Evolutionary conservation across 1,140 invertebrate species (phyloP).

Genomic region (Chlorops oryzae): DNA sequence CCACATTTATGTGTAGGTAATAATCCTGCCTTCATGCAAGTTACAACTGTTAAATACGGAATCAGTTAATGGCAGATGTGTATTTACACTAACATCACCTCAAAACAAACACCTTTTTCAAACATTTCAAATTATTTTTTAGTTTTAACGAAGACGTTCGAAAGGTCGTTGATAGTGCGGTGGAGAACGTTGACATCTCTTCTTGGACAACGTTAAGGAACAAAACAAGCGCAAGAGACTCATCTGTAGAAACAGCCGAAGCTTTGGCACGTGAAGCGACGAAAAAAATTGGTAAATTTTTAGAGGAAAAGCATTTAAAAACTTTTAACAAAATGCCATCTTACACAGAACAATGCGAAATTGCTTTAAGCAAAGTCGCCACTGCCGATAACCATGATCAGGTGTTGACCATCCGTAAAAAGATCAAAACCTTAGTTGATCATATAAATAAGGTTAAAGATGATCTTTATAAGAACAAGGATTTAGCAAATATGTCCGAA

Average conservation of each 20-base stretch:
- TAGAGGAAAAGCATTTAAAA: conserved; percentile 2
- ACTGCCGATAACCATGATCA: conserved; percentile 48
- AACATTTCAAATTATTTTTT: no score
- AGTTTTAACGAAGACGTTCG: conserved; percentile 59
- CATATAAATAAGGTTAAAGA: conserved; percentile 57
- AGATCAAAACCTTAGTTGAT: conserved; percentile 57
- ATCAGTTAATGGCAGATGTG: no score
- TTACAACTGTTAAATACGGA: no score
- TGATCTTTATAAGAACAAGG: conserved; percentile 53
- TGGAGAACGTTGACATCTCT: conserved; percentile 51
- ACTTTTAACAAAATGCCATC: background rate
- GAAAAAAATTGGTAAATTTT: conserved; percentile 34
- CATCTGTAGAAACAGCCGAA: conserved; percentile 52
- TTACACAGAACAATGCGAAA: conserved; percentile 40
- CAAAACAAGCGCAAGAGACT: conserved; percentile 52
- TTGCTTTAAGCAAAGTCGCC: conserved; percentile 50
- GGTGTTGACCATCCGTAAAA: conserved; percentile 48
- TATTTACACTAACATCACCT: no score
- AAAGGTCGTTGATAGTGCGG: conserved; percentile 54
- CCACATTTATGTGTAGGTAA: no score
- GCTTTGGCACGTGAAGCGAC: conserved; percentile 42
- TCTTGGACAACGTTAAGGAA: conserved; percentile 57
- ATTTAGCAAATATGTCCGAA: conserved; percentile 56
- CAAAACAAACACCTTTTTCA: no score
- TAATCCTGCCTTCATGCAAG: no score